Conservation (phyloP, 2,888 invertebrate genomes). For the Ephialtes manifestator region DNA sequence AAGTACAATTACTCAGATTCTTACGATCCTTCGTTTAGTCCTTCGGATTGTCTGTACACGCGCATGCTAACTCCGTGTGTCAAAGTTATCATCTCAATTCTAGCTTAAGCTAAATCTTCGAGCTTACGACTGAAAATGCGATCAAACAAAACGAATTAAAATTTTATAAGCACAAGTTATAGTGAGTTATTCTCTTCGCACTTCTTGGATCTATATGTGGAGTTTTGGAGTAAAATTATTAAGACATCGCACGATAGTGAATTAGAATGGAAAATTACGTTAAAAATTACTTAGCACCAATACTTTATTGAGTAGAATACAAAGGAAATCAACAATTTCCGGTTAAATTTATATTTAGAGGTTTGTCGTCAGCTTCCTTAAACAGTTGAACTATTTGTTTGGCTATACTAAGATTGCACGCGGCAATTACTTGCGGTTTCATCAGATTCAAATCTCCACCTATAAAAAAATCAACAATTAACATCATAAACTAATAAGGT, state of each 20-base stretch:
- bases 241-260: background rate
- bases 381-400: constrained; percentile 86
- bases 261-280: background rate
- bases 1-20: too few relatives aligned
- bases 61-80: too few relatives aligned
- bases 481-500: too few relatives aligned
- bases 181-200: background rate
- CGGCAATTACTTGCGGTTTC: constrained; percentile 88
- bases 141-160: background rate
- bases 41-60: too few relatives aligned
- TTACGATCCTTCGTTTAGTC: too few relatives aligned
- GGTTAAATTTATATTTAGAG: constrained; percentile 70
- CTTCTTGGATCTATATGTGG: background rate
- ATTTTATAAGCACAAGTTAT: background rate
- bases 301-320: constrained; percentile 5
- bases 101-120: too few relatives aligned
- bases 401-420: constrained; percentile 86
- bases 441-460: constrained; percentile 87
- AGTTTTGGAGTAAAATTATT: background rate
- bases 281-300: background rate
- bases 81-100: too few relatives aligned
- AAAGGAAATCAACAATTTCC: constrained; percentile 59
- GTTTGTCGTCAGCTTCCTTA: constrained; percentile 85
- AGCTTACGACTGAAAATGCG: too few relatives aligned
- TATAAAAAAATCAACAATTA: constrained; percentile 67